Evolutionary conservation across 1,140 invertebrate genomes (phyloP).

Genomic region (Drosophila bocki): DNA sequence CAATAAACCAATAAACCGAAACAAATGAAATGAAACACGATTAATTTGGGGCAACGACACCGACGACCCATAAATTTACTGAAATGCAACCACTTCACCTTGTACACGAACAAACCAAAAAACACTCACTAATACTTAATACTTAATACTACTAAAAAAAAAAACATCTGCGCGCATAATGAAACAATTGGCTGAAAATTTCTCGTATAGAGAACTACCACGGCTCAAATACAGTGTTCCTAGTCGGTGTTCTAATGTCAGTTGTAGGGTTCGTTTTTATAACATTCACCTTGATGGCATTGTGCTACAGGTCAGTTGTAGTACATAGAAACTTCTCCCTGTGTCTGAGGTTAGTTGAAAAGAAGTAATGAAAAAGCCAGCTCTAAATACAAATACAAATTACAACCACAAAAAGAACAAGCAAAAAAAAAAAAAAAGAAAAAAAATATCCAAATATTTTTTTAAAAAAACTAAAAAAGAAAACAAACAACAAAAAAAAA

Average conservation of each 20-base stretch:
- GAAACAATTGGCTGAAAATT: constrained; percentile 66
- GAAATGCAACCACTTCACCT: constrained; percentile 1
- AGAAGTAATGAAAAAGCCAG: constrained; percentile 87
- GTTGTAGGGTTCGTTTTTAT: constrained; percentile 99
- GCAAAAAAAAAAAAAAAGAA: constrained; percentile 60
- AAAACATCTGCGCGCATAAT: constrained; percentile 41
- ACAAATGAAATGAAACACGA: constrained; percentile 20
- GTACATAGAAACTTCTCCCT: constrained; percentile 98
- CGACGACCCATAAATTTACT: constrained; percentile 7
- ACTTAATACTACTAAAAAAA: neutral
- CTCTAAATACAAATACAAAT: constrained; percentile 87
- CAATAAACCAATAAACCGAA: constrained; percentile 20
- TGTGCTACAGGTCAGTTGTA: constrained; percentile 99
- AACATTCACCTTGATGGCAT: constrained; percentile 98
- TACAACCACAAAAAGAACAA: constrained; percentile 57
- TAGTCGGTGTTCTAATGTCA: constrained; percentile 98
- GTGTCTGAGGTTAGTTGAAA: constrained; percentile 96
- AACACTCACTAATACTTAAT: constrained; percentile 9
- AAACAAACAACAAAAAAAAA: constrained; percentile 40
- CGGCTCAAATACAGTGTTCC: constrained; percentile 97
- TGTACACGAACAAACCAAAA: constrained; percentile 15
- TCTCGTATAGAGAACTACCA: constrained; percentile 93
- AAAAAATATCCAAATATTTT: constrained; percentile 35
- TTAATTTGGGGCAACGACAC: constrained; percentile 15
- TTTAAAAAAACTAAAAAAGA: constrained; percentile 36